Evolutionary conservation across 2,113 vertebrate species (phyloP), one percentile per base, ranked within the genome.

Genomic region (Brachirus orientalis): DNA sequence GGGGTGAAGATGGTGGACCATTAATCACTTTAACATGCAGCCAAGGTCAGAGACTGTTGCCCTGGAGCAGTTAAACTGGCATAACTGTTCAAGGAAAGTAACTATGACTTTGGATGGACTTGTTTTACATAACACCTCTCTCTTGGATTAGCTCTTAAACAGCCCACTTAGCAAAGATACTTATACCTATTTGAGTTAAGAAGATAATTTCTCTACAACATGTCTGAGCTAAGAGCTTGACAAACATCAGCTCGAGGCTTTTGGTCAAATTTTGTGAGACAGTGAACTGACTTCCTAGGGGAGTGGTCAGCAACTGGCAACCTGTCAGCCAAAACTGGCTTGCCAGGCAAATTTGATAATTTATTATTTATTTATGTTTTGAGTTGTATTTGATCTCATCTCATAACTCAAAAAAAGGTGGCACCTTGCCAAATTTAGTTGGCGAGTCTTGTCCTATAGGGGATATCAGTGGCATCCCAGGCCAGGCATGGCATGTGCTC

Each of bases 401-500:
- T 12, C 1, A 14, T 43, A 43, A 43, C 40, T 43, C 4, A 4
- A 14, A 43, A 5, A 43, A 43, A 43, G 11, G 11, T 43, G 11
- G 11, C 14, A 2, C 40, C 11, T 43, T 9, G 40, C 40, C 14
- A 11, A 13, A 43, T 10, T 11, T 11, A 5, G 11, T 12, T 14
- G 40, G 10, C 11, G 40, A 43, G 11, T 43, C 40, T 14, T 13
- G 12, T 43, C 40, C 4, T 43, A 43, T 76, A 50, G 53, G 82
- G 79, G 73, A 76, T 78, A 85, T 83, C 80, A 75, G 67, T 75
- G 71, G 82, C 72, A 83, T 81, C 78, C 81, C 20, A 37, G 84
- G 84, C 84, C 82, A 84, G 79, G 63, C 76, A 71, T 62, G 80
- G 81, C 79, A 74, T 82, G 85, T 75, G 66, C 74, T 86, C 75